Percentiles rank a stretch among this genome's conserved stretches.
Evolutionary conservation across 2,797 vertebrate genomes (phyloP).

Genomic region (Enteromius viviparus): DNA sequence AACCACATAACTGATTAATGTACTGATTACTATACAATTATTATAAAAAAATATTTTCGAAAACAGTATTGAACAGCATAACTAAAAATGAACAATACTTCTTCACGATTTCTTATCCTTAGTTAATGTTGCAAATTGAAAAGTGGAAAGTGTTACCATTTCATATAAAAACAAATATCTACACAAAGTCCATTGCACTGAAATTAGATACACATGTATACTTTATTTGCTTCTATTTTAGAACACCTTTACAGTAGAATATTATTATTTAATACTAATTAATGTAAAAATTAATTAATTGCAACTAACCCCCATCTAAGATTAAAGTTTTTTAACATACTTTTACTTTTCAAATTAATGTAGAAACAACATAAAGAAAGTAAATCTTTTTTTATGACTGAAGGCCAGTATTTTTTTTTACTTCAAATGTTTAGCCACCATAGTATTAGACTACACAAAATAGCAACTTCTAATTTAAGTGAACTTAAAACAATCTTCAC

Average conservation of each 20-base stretch:
- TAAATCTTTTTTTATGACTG: background rate
- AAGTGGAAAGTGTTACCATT: background rate
- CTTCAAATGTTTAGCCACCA: too few relatives aligned
- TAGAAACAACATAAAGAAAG: background rate
- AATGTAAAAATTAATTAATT: too few relatives aligned
- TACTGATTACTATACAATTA: too few relatives aligned
- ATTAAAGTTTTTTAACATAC: background rate
- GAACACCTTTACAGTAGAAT: background rate
- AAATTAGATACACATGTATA: background rate
- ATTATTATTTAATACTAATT: background rate
- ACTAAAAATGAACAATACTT: background rate
- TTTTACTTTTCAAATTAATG: background rate
- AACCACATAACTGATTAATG: background rate
- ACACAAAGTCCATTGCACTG: background rate
- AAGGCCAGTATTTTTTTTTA: too few relatives aligned
- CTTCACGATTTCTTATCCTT: background rate
- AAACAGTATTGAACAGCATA: too few relatives aligned
- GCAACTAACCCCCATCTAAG: too few relatives aligned
- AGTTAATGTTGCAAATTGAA: background rate
- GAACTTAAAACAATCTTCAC: background rate
- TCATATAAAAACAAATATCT: background rate
- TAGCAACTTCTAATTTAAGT: background rate
- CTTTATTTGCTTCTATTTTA: background rate
- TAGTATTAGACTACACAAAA: background rate
- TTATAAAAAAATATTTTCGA: too few relatives aligned